Evolutionary conservation across 1,140 invertebrate species (phyloP), one percentile per base, ranked within the genome.

Genomic region (Anoplophora glabripennis): DNA sequence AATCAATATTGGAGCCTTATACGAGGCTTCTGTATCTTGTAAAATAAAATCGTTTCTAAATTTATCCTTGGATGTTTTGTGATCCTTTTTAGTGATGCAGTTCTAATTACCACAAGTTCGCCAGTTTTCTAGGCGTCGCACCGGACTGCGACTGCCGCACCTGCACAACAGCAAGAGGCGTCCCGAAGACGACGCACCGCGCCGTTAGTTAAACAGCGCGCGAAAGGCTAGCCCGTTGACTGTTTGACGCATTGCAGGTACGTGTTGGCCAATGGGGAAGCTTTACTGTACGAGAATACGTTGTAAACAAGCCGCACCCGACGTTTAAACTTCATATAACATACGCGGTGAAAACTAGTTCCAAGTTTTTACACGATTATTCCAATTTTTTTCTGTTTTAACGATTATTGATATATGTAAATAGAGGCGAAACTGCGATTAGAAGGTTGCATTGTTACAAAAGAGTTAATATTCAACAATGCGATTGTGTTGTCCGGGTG

Each of bases 221-320:
- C 69, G 70, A 63, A 56, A 57, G 59, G 61, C 42, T 46, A 57
- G 60, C 59, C 55, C 61, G 52, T 46, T 48, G 44, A 53, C 55
- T 67, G 77, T 77, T 82, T 88, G 86, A 87, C 87, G 87, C 87
- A 89, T 88, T 89, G 87, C 87, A 88, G 87, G 86, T 88, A 84
- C 82, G 81, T 81, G 78, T 73, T 79, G 80, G 81, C 86, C 86
- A 87, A 88, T 88, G 82, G 72, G 74, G 76, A 77, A 70, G 76
- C 77, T 69, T 15, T 49, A 34, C 52, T 57, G 52, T 63, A 64
- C 66, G 69, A 72, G 68, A 67, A 72, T 72, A 79, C 80, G 80
- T 79, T 80, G 81, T 82, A 82, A 81, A 83, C 81, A 81, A 77
- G 80, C 82, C 81, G 81, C 81, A 80, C 80, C 83, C 82, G 79